Percentiles rank a stretch among this genome's conserved stretches.
Evolutionary conservation across 92 coral and sea anemone genomes (phyloP).

Genomic region (Desmophyllum pertusum): DNA sequence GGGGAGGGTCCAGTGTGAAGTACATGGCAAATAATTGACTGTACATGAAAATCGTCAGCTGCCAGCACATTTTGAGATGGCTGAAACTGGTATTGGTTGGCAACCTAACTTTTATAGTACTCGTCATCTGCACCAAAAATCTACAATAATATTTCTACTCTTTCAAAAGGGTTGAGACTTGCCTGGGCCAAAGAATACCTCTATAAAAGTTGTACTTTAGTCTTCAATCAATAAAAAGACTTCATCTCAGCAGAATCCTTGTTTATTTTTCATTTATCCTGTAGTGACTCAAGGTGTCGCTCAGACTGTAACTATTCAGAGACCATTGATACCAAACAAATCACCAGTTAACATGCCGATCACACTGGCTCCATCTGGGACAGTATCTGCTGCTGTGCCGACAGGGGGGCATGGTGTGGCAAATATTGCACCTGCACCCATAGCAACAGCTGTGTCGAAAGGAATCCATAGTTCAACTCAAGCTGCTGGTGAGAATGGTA

Average conservation of each 20-base stretch:
- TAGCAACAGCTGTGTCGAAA: constrained; percentile 60
- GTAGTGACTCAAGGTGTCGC: constrained; percentile 19
- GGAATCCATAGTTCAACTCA: constrained; percentile 52
- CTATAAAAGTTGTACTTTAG: no score
- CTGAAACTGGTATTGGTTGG: no score
- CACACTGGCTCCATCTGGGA: constrained; percentile 52
- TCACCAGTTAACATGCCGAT: constrained; percentile 56
- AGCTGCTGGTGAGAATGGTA: constrained; percentile 30
- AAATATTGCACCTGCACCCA: constrained; percentile 73
- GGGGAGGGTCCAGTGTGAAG: no score
- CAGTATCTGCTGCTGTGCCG: constrained; percentile 58
- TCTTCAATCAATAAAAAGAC: no score
- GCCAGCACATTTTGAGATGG: no score
- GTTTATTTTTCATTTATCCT: not conserved
- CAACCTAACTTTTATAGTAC: no score
- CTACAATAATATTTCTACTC: no score
- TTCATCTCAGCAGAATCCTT: not conserved
- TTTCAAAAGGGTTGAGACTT: no score
- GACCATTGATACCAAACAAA: constrained; percentile 81
- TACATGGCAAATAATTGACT: no score
- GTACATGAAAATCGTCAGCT: no score
- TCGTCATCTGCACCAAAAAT: no score
- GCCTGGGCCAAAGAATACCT: no score
- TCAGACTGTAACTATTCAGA: constrained; percentile 64
- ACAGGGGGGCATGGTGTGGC: constrained; percentile 42